Base-by-base conservation (phyloP, 2,797 vertebrate species). In the Syndactyla subalaris region DNA sequence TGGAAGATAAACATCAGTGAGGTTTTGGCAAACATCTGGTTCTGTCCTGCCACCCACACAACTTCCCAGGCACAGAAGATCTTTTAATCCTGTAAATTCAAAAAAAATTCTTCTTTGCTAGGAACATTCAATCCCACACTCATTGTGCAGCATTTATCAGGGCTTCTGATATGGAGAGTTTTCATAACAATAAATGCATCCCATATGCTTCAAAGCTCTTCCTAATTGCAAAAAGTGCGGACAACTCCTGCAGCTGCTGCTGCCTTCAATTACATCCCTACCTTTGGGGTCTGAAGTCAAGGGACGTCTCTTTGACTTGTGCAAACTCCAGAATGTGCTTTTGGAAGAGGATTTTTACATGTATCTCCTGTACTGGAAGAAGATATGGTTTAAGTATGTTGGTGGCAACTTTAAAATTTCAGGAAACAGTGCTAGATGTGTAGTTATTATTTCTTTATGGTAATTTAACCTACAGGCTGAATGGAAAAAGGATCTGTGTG, bases 121-220 rank as follows among this genome's bases (percentile, higher is more conserved):
- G 55, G 77, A 95, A 71, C 34, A 38, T 38, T 91, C 38, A 91
- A 54, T 81, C 65, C 66, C 66, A 3, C 19, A 83, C 17, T 79
- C 27, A 12, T 39, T 63, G 13, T 74, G n/a, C 36, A 18, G 15
- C 51, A 49, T 72, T 80, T 79, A 74, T 65, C 67, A 65, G 34
- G 52, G 43, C 24, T 93, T 82, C 85, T 81, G 59, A 90, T 68
- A 73, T 24, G 67, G 14, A 34, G 38, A 52, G 32, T 79, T 94
- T 93, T 94, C 85, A 85, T 94, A 85, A 85, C 80, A 85, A 74
- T 57, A 95, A 92, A 95, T 87, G 75, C 9, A 54, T 91, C 43
- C 88, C 86, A 89, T 52, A 68, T 84, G 92, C 17, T 61, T 72
- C 30, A 72, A 72, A 82, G 61, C 41, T 66, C 43, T 71, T 36